Base-by-base conservation (phyloP, 2,113 vertebrate genomes). In the Merops nubicus region DNA sequence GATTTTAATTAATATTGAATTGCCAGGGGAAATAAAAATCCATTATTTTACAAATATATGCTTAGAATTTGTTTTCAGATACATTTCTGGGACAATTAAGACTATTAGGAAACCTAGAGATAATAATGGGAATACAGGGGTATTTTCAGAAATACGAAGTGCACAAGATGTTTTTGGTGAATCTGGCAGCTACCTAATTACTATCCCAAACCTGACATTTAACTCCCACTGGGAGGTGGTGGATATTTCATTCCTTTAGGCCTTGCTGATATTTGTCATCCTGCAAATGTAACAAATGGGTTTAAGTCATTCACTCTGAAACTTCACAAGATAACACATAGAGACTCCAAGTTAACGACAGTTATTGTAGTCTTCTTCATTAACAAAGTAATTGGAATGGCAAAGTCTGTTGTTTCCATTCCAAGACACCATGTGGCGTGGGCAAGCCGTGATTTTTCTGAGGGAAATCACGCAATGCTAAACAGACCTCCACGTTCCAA, bases 1-100 rank as follows among this genome's bases (percentile, higher is more conserved):
- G 93, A 94, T 96, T 97, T 97, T 96, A 95, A 96, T 96, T 93
- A 95, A 94, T 96, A 87, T 84, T 64, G 77, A 84, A 85, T 77
- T 93, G 77, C 68, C 80, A 89, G 86, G 67, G 85, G 80, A 96
- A 89, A 57, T 94, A 92, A 86, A 75, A 95, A 85, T 78, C 56
- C 56, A 87, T 91, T 89, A 91, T 94, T 96, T 89, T 90, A 89
- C 86, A 94, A 93, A 89, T 89, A 89, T 92, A 70, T 82, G 26
- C 53, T 92, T 34, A n/a, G 25, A 60, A 78, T 93, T 95, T 94
- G 56, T 81, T 95, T 92, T 92, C 31, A 53, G 57, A 57, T 93
- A 21, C 2, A 16, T 68, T 60, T 47, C 38, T 57, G 34, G 60
- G 56, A 33, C 8, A 65, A 5, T 68, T 89, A 47, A 36, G 43